Conservation (phyloP, 2,888 invertebrate species). For the Invenusta paracnida region DNA sequence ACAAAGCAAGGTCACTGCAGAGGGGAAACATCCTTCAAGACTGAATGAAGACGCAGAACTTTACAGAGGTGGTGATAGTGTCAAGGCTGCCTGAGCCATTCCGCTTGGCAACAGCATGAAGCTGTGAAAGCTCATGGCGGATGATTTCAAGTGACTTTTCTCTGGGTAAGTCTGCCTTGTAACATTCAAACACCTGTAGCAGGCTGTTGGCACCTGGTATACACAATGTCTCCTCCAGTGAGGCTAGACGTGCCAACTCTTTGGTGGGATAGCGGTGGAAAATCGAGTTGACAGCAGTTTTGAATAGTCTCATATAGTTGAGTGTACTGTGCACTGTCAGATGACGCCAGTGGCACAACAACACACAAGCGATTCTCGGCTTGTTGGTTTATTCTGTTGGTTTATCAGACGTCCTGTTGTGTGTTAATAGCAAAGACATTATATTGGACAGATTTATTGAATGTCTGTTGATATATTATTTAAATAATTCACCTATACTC, state of each 20-base stretch:
- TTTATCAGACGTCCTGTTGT: too few relatives aligned
- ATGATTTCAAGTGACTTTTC: conserved; percentile 5
- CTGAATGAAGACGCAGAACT: conserved; percentile 19
- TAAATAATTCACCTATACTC: not conserved
- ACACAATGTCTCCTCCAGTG: not conserved
- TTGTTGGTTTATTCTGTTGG: not conserved
- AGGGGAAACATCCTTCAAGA: conserved; percentile 8
- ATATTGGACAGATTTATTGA: not conserved
- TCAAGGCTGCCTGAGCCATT: conserved; percentile 1
- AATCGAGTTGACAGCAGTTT: not conserved
- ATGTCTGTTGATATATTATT: not conserved
- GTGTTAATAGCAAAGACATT: not conserved
- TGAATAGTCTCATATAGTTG: not conserved
- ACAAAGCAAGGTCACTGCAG: conserved; percentile 1
- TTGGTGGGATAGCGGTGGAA: not conserved
- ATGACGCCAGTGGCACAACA: conserved; percentile 17
- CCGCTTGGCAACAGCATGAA: not conserved
- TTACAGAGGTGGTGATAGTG: not conserved
- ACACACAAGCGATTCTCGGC: not conserved
- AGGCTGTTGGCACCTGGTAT: not conserved
- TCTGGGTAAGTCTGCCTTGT: conserved; percentile 8
- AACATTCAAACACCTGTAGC: not conserved
- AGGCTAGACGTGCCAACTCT: not conserved
- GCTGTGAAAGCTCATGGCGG: conserved; percentile 24
- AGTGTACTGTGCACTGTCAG: not conserved